A percentile compares a stretch with the other conserved stretches of the same genome.
Evolutionary conservation across 2,797 vertebrate species (phyloP).

Genomic region (Crypturellus tataupa): DNA sequence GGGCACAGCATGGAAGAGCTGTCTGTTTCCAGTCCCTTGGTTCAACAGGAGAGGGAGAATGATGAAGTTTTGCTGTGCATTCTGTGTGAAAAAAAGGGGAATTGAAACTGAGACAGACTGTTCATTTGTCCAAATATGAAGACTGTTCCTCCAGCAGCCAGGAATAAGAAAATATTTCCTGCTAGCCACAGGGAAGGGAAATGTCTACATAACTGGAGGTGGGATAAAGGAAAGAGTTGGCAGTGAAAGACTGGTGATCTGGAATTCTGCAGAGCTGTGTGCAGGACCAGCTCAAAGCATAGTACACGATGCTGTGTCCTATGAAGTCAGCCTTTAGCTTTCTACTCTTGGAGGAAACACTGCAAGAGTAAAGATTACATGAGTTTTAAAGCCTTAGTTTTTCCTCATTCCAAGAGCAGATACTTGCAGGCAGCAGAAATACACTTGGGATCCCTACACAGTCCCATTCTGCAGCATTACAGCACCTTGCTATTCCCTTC

Average conservation of each 20-base stretch:
- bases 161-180: constrained; percentile 66
- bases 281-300: neutral
- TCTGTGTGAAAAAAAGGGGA: neutral
- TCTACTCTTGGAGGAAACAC: neutral
- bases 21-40: neutral
- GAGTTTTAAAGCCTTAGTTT: neutral
- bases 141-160: constrained; percentile 43
- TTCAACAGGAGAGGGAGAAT: neutral
- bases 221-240: constrained; percentile 44
- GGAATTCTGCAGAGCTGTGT: constrained; percentile 3
- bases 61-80: neutral
- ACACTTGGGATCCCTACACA: neutral
- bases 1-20: neutral
- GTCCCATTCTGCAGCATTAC: neutral
- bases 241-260: constrained; percentile 19
- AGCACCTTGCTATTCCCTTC: neutral
- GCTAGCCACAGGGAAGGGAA: constrained; percentile 45
- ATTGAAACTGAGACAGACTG: neutral
- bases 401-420: constrained; percentile 40
- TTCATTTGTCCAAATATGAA: constrained; percentile 21
- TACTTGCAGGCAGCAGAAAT: neutral
- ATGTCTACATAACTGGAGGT: constrained; percentile 36
- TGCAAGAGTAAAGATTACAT: neutral
- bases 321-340: neutral
- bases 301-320: rapidly evolving